phyloP scores from a whole-genome alignment of 2,113 vertebrate genomes.

The Eublepharis macularius region DNA sequence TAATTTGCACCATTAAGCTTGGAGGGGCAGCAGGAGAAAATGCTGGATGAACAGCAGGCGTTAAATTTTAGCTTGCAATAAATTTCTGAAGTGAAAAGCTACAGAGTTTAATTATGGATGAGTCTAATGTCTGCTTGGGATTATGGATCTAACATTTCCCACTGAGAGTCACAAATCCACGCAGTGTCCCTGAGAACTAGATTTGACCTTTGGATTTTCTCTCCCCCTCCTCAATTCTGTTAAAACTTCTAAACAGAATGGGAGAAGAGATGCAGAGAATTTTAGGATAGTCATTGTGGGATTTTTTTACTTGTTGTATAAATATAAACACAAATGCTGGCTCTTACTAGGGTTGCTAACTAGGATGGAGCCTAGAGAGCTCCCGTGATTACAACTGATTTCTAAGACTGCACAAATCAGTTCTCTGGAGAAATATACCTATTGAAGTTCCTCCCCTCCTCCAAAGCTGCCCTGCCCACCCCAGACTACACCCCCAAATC shows the following conservation, averaged over 20 bases:
- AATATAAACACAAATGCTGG: neutral
- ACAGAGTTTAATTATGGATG: conserved; percentile 18
- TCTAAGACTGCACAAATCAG: too few species aligned
- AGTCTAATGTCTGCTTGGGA: neutral
- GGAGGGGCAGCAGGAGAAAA: conserved; percentile 53
- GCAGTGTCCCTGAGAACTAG: neutral
- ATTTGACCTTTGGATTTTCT: conserved; percentile 10
- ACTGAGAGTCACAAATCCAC: neutral
- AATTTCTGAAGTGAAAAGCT: conserved; percentile 3
- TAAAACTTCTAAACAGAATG: neutral
- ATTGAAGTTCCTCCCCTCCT: too few species aligned
- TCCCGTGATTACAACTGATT: too few species aligned
- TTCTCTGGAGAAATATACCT: too few species aligned
- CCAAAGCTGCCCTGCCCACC: too few species aligned
- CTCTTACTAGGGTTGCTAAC: too few species aligned
- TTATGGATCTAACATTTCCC: neutral
- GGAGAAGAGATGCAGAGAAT: neutral
- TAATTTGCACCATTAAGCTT: conserved; percentile 61
- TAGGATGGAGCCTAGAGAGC: too few species aligned
- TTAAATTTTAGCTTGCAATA: conserved; percentile 46
- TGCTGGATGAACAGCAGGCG: conserved; percentile 47
- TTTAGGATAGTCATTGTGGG: neutral
- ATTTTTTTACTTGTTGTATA: neutral
- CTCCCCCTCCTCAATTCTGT: neutral
- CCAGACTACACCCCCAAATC: too few species aligned